Evolutionary conservation across 1,140 invertebrate genomes (phyloP).

Genomic region (Eumeta japonica): DNA sequence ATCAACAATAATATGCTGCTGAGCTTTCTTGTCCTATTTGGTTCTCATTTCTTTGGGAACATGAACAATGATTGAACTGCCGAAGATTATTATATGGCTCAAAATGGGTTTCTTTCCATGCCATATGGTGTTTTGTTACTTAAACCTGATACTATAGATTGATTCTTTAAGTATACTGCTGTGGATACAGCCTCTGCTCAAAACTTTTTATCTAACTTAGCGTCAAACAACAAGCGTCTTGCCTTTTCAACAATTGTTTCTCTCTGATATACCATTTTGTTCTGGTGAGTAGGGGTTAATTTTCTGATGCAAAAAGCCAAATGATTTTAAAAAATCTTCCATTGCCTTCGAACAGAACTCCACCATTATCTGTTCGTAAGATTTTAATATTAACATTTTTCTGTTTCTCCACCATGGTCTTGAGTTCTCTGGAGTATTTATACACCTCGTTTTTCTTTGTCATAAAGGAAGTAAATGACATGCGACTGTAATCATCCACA

Average conservation of each 20-base stretch:
- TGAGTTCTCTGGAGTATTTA: constrained; percentile 20
- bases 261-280: constrained; percentile 39
- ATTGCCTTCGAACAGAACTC: constrained; percentile 28
- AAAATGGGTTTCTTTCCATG: constrained; percentile 21
- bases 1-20: too few species aligned
- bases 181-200: constrained; percentile 19
- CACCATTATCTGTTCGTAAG: constrained; percentile 36
- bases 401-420: constrained; percentile 22
- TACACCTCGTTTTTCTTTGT: constrained; percentile 15
- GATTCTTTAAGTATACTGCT: constrained; percentile 14
- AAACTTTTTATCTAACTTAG: constrained; percentile 14
- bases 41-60: constrained; percentile 16
- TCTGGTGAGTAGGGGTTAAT: constrained; percentile 38
- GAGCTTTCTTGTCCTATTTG: too few species aligned
- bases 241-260: too few species aligned
- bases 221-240: constrained; percentile 12
- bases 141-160: constrained; percentile 5
- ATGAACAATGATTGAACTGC: constrained; percentile 24
- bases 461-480: constrained; percentile 21
- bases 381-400: constrained; percentile 21
- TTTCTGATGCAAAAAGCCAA: constrained; percentile 24
- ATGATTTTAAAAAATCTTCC: constrained; percentile 11
- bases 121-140: constrained; percentile 7
- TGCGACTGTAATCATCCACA: constrained; percentile 13
- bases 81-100: constrained; percentile 23